Evolutionary conservation across 1,140 invertebrate genomes (phyloP), one percentile per base, ranked within the genome.

Genomic region (Drosophila pallidifrons): DNA sequence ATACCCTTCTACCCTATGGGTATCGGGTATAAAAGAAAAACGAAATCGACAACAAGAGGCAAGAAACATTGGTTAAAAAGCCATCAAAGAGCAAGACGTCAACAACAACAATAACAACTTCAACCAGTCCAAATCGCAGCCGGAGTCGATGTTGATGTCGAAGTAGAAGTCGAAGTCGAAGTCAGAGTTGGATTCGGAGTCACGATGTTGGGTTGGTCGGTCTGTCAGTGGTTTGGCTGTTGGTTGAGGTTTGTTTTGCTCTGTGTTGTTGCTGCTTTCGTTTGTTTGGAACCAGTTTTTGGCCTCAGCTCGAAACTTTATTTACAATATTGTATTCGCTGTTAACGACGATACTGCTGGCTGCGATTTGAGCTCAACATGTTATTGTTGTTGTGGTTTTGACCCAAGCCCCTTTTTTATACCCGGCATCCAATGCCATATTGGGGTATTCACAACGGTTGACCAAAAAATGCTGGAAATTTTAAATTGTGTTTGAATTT

Each of bases 261-360:
- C 20, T 25, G 20, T 85, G 38, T 41, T 41, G 41, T 7, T 85
- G 82, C 77, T 87, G 73, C 63, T 75, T 65, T 75, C 59, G 73
- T 65, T 75, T 64, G 68, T 51, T 69, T 46, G 63, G 65, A 87
- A 87, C 83, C 83, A 75, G 83, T 87, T 87, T 87, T 7, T 71
- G 80, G 67, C 83, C 82, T 82, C 82, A 83, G 87, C 68, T 87
- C 83, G 83, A 88, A 88, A 89, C 85, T 88, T 87, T 87, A 83
- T 87, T 87, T 87, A 87, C 80, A 87, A 87, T 88, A 87, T 88
- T 87, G 83, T 87, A 88, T 88, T 87, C 83, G 77, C 83, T 80
- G 88, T 87, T 88, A 87, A 87, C 83, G 83, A 82, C 79, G 65
- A 59, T 72, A 79, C 75, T 72, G 83, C 72, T 79, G 76, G 73